These are phyloP conservation scores for Chionomys nivalis DNA, from an alignment of 2,113 vertebrate species.

Conservation along the genomic window DNA sequence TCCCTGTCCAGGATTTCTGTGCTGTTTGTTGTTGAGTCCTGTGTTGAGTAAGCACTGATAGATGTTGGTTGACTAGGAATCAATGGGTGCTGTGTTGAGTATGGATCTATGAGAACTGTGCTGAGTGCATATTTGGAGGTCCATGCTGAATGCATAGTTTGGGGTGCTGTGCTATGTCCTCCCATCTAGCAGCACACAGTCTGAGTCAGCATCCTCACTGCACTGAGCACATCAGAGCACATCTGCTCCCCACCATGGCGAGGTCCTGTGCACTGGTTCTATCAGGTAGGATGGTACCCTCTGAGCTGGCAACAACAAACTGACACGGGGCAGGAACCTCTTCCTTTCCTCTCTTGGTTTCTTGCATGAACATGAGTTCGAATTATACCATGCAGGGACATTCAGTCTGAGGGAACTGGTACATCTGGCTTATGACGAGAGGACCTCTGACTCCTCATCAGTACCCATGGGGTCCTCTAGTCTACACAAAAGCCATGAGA, in stretches of 20 bases:
- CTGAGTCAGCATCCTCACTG: background rate
- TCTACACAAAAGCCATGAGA: background rate
- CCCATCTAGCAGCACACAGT: too few relatives aligned
- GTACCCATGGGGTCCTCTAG: rapidly evolving
- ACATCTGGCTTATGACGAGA: rapidly evolving
- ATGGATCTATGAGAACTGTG: background rate
- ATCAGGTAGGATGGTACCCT: background rate
- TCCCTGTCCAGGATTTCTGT: background rate
- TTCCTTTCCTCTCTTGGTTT: background rate
- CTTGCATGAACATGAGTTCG: background rate
- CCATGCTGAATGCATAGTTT: background rate
- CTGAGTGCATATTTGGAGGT: background rate
- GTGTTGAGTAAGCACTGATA: too few relatives aligned
- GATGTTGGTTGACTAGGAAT: background rate
- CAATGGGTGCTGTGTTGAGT: background rate
- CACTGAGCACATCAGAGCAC: background rate
- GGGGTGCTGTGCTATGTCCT: background rate
- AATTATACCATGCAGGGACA: rapidly evolving
- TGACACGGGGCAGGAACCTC: rapidly evolving
- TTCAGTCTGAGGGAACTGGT: background rate
- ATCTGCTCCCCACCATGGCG: background rate
- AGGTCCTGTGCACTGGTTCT: background rate
- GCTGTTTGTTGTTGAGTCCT: background rate
- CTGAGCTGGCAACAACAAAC: rapidly evolving
- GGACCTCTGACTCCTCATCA: rapidly evolving